Percentiles rank a stretch among this genome's conserved stretches.
Conservation (phyloP, 2,797 vertebrate genomes). For the Myotis vivesi region DNA sequence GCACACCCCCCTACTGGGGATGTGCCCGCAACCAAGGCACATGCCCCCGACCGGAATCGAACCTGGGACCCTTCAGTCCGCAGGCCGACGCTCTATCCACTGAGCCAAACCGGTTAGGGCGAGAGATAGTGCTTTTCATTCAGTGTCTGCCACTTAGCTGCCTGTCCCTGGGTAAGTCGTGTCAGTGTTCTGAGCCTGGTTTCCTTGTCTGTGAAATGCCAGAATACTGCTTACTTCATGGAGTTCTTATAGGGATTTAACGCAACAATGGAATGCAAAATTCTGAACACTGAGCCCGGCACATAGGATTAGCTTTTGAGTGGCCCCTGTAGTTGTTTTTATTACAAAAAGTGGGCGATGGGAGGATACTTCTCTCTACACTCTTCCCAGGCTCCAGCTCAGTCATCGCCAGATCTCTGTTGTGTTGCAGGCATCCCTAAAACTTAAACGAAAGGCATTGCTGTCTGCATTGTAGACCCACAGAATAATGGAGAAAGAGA, state of each 20-base stretch:
- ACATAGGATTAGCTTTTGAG: background rate
- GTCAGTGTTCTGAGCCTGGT: background rate
- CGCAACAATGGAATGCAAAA: background rate
- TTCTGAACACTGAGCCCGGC: background rate
- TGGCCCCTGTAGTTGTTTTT: background rate
- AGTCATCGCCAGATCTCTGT: background rate
- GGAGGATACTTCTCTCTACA: background rate
- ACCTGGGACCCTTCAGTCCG: no score
- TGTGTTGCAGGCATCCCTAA: background rate
- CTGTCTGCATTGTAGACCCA: background rate
- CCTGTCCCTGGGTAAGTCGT: background rate
- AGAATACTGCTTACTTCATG: background rate
- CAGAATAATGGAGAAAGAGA: background rate
- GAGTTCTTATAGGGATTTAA: background rate
- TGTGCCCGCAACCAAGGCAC: no score
- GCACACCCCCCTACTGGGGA: no score
- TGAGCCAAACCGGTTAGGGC: no score
- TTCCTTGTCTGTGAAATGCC: background rate
- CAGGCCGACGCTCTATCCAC: no score
- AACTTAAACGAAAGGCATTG: background rate
- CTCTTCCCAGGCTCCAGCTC: background rate
- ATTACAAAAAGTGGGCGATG: background rate
- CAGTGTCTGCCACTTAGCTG: background rate
- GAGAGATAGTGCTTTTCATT: background rate
- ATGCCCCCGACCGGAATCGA: no score